Base-by-base conservation (phyloP, 2,797 vertebrate species). In the Rhinophrynus dorsalis region DNA sequence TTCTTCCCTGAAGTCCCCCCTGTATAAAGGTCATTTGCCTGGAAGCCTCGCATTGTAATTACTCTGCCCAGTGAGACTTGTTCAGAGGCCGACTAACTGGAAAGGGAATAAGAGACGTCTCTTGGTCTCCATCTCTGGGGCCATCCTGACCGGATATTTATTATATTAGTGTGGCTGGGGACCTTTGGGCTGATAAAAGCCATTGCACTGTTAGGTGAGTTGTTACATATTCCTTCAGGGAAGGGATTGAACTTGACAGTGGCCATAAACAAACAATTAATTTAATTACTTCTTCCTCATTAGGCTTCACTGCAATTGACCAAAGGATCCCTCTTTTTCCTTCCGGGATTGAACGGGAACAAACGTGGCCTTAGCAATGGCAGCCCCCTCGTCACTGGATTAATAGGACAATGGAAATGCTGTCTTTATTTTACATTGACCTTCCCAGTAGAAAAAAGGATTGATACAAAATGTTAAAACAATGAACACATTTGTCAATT, bases 181-280 rank as follows among this genome's bases (percentile, higher is more conserved):
- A 55, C 69, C 52, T 51, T 65, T 63, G 44, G 7, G 15, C 45
- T 32, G 42, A 51, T 61, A 35, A 20, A 73, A 35, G 57, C 42
- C 23, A 68, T 37, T 20, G 21, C 47, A 27, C 26, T 54, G 40
- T 35, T 44, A 40, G 50, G 27, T 13, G 9, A 47, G 38, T 45
- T 33, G 37, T 30, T 33, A 56, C 20, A 38, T 13, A 8, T 51
- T 33, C 54, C 69, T 20, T 30, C 15, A 42, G 51, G 51, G 18
- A 51, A 52, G 44, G 69, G 69, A 20, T 32, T 50, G 52, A 58
- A 48, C 27, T 45, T 40, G 48, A 65, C 20, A 35, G 54, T 65
- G 65, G 54, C 54, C 69, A 65, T 50, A 58, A 51, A 65, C 59
- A 56, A 45, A 71, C 58, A 37, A 57, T 64, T 57, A 32, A 30